A percentile compares a stretch with the other conserved stretches of the same genome.
These are phyloP conservation scores for Cylindroiulus punctatus DNA, from an alignment of 2,888 invertebrate species.

Conservation along the genomic window DNA sequence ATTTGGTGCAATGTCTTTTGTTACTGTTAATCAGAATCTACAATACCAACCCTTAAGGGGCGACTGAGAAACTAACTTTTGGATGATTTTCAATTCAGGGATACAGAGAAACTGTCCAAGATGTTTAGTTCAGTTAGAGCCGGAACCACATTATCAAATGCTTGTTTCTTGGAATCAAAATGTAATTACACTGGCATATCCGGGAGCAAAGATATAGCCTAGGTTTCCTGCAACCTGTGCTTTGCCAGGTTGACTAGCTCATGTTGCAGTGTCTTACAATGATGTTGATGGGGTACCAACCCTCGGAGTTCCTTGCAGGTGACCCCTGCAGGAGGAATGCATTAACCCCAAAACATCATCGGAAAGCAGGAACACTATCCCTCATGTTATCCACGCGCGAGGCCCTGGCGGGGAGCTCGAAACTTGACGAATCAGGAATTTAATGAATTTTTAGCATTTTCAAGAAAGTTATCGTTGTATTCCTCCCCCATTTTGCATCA, in stretches of 20 bases:
- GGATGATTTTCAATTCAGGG: too few relatives aligned
- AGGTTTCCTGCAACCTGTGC: too few relatives aligned
- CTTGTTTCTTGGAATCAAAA: neutral
- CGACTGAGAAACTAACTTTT: too few relatives aligned
- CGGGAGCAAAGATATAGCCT: too few relatives aligned
- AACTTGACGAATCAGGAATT: slow-evolving; percentile 24
- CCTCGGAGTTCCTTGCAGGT: neutral
- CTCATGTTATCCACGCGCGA: neutral
- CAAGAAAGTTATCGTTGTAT: neutral
- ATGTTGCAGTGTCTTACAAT: neutral
- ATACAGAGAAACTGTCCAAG: too few relatives aligned
- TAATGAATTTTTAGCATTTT: neutral
- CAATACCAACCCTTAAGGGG: too few relatives aligned
- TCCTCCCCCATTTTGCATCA: neutral
- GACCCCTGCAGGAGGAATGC: neutral
- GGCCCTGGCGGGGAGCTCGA: neutral
- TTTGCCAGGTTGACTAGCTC: neutral
- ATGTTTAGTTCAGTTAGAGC: too few relatives aligned
- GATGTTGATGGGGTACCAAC: neutral
- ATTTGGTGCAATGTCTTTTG: neutral
- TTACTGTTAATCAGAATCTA: too few relatives aligned
- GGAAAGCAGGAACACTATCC: neutral
- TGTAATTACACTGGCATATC: too few relatives aligned
- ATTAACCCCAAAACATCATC: slow-evolving; percentile 20
- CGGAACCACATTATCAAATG: neutral